Evolutionary conservation across 2,888 invertebrate genomes (phyloP).

Genomic region (Bibio marci): DNA sequence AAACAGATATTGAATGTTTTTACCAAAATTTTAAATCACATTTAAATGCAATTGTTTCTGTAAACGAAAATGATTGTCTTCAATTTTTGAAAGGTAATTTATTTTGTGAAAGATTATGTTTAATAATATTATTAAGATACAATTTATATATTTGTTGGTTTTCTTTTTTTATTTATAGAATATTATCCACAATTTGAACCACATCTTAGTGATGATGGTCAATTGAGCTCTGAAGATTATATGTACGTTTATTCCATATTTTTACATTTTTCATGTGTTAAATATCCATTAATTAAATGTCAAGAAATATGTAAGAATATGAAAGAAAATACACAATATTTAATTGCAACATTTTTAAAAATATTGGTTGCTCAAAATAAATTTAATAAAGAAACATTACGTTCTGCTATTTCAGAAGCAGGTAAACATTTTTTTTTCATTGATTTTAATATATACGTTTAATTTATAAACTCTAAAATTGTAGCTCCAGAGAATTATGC

Average conservation of each 20-base stretch:
- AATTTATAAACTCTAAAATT: no score
- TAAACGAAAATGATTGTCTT: conserved; percentile 7
- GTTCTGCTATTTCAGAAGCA: conserved; percentile 15
- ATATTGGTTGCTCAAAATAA: conserved; percentile 13
- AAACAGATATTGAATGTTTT: conserved; percentile 21
- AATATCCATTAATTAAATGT: conserved; percentile 17
- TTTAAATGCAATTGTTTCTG: conserved; percentile 6
- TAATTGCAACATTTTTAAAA: conserved; percentile 20
- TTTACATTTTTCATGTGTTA: conserved; percentile 24
- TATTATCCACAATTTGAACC: conserved; percentile 19
- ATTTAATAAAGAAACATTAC: conserved; percentile 16
- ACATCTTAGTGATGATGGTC: conserved; percentile 15
- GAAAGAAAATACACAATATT: conserved; percentile 16
- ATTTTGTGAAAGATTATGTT: no score
- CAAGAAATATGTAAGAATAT: conserved; percentile 22
- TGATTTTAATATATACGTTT: no score
- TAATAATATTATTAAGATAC: background rate
- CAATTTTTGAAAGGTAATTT: conserved; percentile 18
- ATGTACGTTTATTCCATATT: conserved; percentile 23
- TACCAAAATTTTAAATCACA: conserved; percentile 13
- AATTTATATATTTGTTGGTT: background rate
- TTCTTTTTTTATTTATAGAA: conserved; percentile 11
- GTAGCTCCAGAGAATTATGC: no score
- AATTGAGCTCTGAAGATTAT: conserved; percentile 18
- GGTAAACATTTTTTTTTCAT: background rate